phyloP scores from a whole-genome alignment of 2,797 vertebrate genomes.

The Eulemur albifrons region DNA sequence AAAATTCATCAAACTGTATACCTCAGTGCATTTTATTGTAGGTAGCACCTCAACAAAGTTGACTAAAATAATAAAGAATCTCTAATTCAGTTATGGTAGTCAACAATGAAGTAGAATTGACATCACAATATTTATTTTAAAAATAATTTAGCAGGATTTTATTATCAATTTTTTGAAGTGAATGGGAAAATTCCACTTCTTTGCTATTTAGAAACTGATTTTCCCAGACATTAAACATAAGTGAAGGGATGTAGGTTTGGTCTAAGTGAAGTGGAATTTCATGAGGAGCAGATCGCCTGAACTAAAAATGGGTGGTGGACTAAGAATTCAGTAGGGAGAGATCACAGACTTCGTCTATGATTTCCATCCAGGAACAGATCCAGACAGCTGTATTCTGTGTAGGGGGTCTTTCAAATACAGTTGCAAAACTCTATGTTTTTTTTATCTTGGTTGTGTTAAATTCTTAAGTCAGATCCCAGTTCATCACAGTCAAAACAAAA shows the following conservation, averaged over 20 bases:
- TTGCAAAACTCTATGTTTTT: not conserved
- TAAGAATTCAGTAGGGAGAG: conserved; percentile 51
- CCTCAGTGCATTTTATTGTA: not conserved
- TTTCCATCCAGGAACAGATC: conserved; percentile 64
- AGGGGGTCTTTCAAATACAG: conserved; percentile 52
- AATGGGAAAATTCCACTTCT: not conserved
- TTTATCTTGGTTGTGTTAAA: conserved; percentile 26
- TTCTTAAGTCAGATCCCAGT: conserved; percentile 40
- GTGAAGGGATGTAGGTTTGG: not conserved
- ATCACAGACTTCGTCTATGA: conserved; percentile 34
- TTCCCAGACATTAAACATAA: conserved; percentile 41
- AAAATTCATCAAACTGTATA: not conserved
- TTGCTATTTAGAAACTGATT: not conserved
- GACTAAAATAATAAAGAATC: not conserved
- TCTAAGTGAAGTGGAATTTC: not conserved
- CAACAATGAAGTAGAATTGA: not conserved
- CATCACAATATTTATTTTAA: not conserved
- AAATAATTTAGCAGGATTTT: not conserved
- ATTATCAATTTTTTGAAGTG: not conserved
- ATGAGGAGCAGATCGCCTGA: not conserved
- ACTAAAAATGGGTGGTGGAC: conserved; percentile 8
- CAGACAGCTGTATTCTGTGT: conserved; percentile 63
- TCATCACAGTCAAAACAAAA: conserved; percentile 50
- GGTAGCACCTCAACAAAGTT: not conserved
- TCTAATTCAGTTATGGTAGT: not conserved